Conservation (phyloP, 2,113 vertebrate species). For the Galeopterus variegatus region DNA sequence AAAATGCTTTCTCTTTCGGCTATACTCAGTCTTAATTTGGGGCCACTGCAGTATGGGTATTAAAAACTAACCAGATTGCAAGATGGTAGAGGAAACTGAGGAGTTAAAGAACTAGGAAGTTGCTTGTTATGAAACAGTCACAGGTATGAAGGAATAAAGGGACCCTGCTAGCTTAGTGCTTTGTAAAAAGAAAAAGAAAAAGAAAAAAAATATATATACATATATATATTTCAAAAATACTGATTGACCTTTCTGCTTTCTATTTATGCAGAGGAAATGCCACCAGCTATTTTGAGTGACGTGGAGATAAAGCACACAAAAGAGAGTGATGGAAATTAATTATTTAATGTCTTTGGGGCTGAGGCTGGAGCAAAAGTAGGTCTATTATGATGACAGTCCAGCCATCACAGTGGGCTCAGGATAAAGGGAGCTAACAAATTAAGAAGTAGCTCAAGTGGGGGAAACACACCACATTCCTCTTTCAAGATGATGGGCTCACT, state of each 20-base stretch:
- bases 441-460: neutral
- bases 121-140: neutral
- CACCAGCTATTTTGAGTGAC: slow-evolving; percentile 72
- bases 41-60: neutral
- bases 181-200: neutral
- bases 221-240: slow-evolving; percentile 56
- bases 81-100: neutral
- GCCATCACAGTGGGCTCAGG: neutral
- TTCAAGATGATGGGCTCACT: neutral
- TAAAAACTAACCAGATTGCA: neutral
- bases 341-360: slow-evolving; percentile 71
- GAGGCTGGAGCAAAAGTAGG: slow-evolving; percentile 29
- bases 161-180: neutral
- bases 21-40: neutral
- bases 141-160: neutral
- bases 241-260: slow-evolving; percentile 69
- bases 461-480: neutral
- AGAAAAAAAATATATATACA: no score
- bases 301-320: slow-evolving; percentile 68
- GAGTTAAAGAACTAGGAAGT: slow-evolving; percentile 5
- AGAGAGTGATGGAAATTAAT: slow-evolving; percentile 58
- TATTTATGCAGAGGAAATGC: slow-evolving; percentile 76
- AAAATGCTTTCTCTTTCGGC: slow-evolving; percentile 5
- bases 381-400: neutral
- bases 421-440: slow-evolving; percentile 59